phyloP scores from a whole-genome alignment of 2,888 invertebrate genomes.

The Empis stercorea region DNA sequence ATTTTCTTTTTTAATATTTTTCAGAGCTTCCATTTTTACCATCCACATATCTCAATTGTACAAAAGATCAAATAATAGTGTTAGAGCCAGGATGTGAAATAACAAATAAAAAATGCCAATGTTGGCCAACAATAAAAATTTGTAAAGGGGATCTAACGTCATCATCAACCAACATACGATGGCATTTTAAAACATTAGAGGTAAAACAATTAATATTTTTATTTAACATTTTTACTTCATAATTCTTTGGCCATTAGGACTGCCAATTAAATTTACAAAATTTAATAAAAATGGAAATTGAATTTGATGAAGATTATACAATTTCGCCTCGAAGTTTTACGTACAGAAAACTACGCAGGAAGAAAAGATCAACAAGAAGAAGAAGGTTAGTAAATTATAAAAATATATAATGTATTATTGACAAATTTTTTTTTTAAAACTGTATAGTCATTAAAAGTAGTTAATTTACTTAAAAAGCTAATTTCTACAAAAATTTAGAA shows the following conservation, averaged over 20 bases:
- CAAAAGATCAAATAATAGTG: constrained; percentile 30
- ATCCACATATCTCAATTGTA: constrained; percentile 26
- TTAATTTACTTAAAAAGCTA: too few species aligned
- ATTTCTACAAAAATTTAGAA: too few species aligned
- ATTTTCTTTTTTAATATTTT: too few species aligned
- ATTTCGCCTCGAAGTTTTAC: constrained; percentile 34
- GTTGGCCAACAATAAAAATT: constrained; percentile 33
- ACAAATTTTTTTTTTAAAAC: too few species aligned
- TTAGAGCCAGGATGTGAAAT: constrained; percentile 35
- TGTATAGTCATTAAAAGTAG: too few species aligned
- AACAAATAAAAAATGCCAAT: constrained; percentile 35
- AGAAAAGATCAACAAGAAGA: constrained; percentile 27
- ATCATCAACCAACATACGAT: constrained; percentile 26
- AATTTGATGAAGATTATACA: constrained; percentile 37
- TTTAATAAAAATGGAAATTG: constrained; percentile 35
- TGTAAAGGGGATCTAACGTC: constrained; percentile 25
- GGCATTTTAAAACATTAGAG: constrained; percentile 35
- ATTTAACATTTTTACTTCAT: background rate
- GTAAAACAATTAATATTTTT: constrained; percentile 16
- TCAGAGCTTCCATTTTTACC: constrained; percentile 27
- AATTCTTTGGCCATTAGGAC: constrained; percentile 22
- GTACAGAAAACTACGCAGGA: constrained; percentile 33
- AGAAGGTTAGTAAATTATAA: constrained; percentile 23
- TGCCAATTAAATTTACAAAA: constrained; percentile 37
- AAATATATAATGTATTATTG: too few species aligned